Evolutionary conservation across 2,113 vertebrate species (phyloP).

Genomic region (Aspiorhynchus laticeps): DNA sequence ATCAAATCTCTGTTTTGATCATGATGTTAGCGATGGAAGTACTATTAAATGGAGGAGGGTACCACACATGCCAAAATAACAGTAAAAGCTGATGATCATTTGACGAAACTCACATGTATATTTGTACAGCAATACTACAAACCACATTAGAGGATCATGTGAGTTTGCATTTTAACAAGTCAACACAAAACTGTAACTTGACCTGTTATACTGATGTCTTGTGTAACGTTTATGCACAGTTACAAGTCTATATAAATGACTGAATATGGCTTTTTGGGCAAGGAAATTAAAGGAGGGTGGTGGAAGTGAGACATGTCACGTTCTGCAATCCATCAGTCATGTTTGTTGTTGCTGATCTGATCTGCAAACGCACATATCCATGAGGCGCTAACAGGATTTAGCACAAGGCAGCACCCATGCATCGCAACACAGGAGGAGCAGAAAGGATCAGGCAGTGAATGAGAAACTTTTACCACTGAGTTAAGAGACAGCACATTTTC

Average conservation of each 20-base stretch:
- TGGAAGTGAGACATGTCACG: neutral
- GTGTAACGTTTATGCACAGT: neutral
- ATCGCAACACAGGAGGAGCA: slow-evolving; percentile 2
- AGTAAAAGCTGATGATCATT: slow-evolving; percentile 8
- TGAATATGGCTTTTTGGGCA: neutral
- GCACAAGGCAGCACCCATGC: slow-evolving; percentile 11
- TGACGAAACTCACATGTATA: slow-evolving; percentile 26
- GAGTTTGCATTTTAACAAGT: slow-evolving; percentile 22
- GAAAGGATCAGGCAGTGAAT: slow-evolving; percentile 23
- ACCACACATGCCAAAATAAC: slow-evolving; percentile 34
- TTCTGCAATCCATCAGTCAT: slow-evolving; percentile 19
- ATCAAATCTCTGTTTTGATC: slow-evolving; percentile 20
- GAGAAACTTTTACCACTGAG: neutral
- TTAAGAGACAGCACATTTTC: neutral
- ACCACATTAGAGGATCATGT: slow-evolving; percentile 19
- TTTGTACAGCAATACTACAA: neutral
- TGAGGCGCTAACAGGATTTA: neutral
- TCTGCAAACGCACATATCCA: slow-evolving; percentile 39
- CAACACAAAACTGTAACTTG: neutral
- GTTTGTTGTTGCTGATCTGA: neutral
- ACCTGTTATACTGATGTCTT: neutral
- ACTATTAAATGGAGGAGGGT: slow-evolving; percentile 6
- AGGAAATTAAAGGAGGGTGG: neutral
- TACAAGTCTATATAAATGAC: neutral
- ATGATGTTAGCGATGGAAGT: slow-evolving; percentile 12